Evolutionary conservation across 2,797 vertebrate genomes (phyloP).

Genomic region (Acridotheres tristis): DNA sequence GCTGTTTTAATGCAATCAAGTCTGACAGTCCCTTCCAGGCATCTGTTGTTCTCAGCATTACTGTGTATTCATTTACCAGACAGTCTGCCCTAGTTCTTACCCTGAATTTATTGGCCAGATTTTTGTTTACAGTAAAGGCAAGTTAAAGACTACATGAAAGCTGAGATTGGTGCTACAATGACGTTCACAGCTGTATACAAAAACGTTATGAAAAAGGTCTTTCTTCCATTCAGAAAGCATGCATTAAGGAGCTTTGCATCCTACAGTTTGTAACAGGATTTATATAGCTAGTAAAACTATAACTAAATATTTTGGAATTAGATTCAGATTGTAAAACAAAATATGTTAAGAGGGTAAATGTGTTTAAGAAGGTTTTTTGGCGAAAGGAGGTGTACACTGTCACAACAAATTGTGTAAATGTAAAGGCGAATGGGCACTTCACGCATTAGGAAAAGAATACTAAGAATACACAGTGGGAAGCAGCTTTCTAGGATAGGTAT

Average conservation of each 20-base stretch:
- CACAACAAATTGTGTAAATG: not conserved
- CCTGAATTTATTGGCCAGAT: conserved; percentile 49
- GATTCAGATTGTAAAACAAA: not conserved
- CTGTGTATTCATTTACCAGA: conserved; percentile 32
- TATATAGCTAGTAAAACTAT: not conserved
- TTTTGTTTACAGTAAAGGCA: conserved; percentile 56
- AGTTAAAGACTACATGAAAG: conserved; percentile 27
- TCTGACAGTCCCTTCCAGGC: conserved; percentile 70
- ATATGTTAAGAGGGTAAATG: not conserved
- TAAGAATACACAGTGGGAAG: not conserved
- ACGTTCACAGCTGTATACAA: not conserved
- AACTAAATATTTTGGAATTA: not conserved
- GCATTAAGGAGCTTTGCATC: conserved; percentile 21
- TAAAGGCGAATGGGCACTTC: not conserved
- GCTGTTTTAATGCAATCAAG: conserved; percentile 45
- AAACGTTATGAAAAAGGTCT: conserved; percentile 20
- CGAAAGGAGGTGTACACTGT: not conserved
- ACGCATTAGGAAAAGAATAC: not conserved
- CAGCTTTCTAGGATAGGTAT: not conserved
- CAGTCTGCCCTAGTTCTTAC: conserved; percentile 58
- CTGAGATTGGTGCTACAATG: not conserved
- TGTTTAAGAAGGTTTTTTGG: not conserved
- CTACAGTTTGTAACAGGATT: conserved; percentile 1
- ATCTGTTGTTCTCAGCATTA: conserved; percentile 40
- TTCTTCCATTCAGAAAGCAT: not conserved